phyloP scores from a whole-genome alignment of 2,797 vertebrate genomes.

The Lepus townsendii region DNA sequence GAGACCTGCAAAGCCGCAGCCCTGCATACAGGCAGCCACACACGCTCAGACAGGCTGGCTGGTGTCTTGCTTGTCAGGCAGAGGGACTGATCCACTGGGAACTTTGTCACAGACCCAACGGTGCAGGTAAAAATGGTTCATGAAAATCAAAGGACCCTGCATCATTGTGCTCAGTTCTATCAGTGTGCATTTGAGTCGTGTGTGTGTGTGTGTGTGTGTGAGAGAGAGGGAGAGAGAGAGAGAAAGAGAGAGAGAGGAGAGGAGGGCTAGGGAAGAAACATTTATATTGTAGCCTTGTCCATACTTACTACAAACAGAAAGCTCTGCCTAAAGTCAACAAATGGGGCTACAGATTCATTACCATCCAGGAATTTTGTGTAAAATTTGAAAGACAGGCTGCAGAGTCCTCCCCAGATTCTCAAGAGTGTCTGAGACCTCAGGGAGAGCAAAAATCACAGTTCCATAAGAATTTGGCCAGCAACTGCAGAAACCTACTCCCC shows the following conservation, averaged over 20 bases:
- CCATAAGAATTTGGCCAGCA: not conserved
- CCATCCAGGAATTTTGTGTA: not conserved
- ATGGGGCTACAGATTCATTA: not conserved
- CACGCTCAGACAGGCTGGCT: not conserved
- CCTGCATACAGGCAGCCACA: not conserved
- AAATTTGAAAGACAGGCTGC: not conserved
- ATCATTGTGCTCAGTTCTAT: not conserved
- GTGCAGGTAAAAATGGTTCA: constrained; percentile 21
- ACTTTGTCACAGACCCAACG: not conserved
- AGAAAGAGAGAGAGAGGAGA: too few relatives aligned
- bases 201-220: not conserved
- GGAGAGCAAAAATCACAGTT: not conserved
- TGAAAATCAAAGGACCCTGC: not conserved
- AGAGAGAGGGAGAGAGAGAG: too few relatives aligned
- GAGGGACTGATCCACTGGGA: not conserved
- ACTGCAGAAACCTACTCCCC: not conserved
- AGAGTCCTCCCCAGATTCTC: not conserved
- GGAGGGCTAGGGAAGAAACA: not conserved
- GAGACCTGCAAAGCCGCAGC: not conserved
- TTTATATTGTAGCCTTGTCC: not conserved
- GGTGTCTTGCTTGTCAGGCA: not conserved
- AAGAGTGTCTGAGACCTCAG: not conserved
- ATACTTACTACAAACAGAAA: not conserved
- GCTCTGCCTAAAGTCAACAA: not conserved
- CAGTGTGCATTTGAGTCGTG: not conserved